Conservation (phyloP, 2,888 invertebrate genomes). For the Lasioglossum villosulum region DNA sequence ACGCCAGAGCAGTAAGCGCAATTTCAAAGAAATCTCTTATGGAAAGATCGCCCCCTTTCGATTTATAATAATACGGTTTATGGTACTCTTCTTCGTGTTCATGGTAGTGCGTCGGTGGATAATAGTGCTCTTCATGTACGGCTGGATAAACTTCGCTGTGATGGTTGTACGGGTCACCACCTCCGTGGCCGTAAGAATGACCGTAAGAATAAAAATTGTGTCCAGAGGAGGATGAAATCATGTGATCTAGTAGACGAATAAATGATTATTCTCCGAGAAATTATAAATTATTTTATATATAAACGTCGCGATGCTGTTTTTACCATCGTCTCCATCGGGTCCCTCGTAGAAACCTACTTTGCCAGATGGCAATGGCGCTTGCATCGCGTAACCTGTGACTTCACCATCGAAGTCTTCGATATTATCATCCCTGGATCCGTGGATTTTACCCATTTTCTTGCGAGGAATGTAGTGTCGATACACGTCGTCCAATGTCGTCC, state of each 20-base stretch:
- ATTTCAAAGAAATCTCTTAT: slow-evolving; percentile 92
- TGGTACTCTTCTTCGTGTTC: slow-evolving; percentile 77
- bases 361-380: slow-evolving; percentile 76
- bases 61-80: slow-evolving; percentile 82
- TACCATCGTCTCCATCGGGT: slow-evolving; percentile 63
- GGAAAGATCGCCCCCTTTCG: slow-evolving; percentile 87
- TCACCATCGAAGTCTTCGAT: slow-evolving; percentile 88
- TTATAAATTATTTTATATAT: neutral
- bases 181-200: slow-evolving; percentile 62
- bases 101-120: slow-evolving; percentile 61
- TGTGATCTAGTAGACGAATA: slow-evolving; percentile 63
- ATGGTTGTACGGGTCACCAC: slow-evolving; percentile 47
- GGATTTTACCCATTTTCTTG: slow-evolving; percentile 75
- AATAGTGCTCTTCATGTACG: slow-evolving; percentile 80
- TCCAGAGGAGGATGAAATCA: slow-evolving; percentile 75
- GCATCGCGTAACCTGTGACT: slow-evolving; percentile 86
- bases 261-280: neutral
- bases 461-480: slow-evolving; percentile 87
- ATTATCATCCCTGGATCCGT: slow-evolving; percentile 81
- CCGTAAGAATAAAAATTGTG: slow-evolving; percentile 72
- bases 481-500: slow-evolving; percentile 89
- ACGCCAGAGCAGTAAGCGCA: slow-evolving; percentile 92
- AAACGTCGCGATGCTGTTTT: neutral
- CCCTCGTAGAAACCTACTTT: slow-evolving; percentile 75
- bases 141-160: slow-evolving; percentile 70